These are phyloP conservation scores for Aurelia aurita complex sp. Pacific DNA, from an alignment of 30 jellyfish, hydroid and myxozoan genomes.

Conservation along the genomic window DNA sequence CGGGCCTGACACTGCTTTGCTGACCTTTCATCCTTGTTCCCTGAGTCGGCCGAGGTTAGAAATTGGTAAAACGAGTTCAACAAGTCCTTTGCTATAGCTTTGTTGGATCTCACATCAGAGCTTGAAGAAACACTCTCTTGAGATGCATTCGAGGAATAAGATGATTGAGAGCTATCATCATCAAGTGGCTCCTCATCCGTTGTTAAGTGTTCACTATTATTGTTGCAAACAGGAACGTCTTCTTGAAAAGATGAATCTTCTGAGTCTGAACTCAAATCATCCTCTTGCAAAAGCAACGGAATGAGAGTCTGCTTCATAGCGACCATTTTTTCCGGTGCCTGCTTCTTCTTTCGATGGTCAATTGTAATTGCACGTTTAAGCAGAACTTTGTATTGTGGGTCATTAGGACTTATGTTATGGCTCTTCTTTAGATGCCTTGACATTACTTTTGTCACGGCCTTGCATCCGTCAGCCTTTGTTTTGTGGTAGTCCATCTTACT, in stretches of 20 bases:
- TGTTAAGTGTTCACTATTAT: no score
- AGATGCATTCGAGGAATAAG: neutral
- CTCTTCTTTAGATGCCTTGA: constrained; percentile 30
- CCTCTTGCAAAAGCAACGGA: constrained; percentile 15
- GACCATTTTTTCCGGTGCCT: neutral
- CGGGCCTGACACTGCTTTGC: constrained; percentile 20
- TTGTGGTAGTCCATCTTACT: constrained; percentile 3
- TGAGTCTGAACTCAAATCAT: constrained; percentile 12
- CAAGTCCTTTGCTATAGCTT: neutral
- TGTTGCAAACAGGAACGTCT: no score
- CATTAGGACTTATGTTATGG: constrained; percentile 27
- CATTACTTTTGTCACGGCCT: constrained; percentile 30
- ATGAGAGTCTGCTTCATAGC: neutral
- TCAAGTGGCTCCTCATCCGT: neutral
- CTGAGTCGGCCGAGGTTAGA: constrained; percentile 16
- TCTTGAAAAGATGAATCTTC: constrained; percentile 32
- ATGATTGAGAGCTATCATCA: constrained; percentile 2
- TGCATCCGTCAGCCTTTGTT: constrained; percentile 49
- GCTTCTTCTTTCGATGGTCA: constrained; percentile 19
- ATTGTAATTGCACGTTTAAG: constrained; percentile 35
- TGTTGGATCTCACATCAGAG: no score
- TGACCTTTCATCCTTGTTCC: constrained; percentile 13
- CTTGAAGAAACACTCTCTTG: neutral
- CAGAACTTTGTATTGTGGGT: constrained; percentile 12
- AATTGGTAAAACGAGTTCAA: constrained; percentile 1